These are phyloP conservation scores for Helarctos malayanus DNA, from an alignment of 2,797 vertebrate species.

Conservation along the genomic window DNA sequence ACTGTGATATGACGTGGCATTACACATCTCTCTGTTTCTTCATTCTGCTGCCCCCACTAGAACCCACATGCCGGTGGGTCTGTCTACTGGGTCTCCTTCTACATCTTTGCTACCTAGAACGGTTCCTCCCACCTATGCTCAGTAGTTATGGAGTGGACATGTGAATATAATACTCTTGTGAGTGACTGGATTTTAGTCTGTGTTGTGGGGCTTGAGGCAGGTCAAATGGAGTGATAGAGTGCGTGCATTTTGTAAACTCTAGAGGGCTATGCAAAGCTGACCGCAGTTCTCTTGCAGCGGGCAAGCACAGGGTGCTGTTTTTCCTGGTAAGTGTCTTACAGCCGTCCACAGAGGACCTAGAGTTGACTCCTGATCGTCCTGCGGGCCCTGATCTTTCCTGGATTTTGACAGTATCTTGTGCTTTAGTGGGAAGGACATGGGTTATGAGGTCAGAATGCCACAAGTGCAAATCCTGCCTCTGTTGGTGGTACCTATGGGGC, in stretches of 20 bases:
- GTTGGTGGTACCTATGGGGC: background rate
- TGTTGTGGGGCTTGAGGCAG: background rate
- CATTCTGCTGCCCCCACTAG: background rate
- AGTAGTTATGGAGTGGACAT: conserved; percentile 1
- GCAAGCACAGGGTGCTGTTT: background rate
- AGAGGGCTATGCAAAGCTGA: background rate
- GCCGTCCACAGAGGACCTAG: background rate
- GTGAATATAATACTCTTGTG: conserved; percentile 20
- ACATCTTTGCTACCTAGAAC: background rate
- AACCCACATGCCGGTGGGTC: background rate
- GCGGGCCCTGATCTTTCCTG: background rate
- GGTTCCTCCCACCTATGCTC: background rate
- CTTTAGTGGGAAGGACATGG: background rate
- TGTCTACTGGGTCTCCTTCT: background rate
- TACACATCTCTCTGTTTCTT: background rate
- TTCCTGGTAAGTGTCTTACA: background rate
- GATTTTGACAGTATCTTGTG: conserved; percentile 9
- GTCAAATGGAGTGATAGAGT: background rate
- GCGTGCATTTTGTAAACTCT: background rate
- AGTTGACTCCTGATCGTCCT: background rate
- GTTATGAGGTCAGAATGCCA: background rate
- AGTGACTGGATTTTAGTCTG: conserved; percentile 7
- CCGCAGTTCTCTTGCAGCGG: background rate
- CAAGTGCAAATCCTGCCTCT: conserved; percentile 24
- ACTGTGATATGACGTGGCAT: background rate